Conservation (phyloP, 1,140 invertebrate genomes). For the Phthorimaea operculella region DNA sequence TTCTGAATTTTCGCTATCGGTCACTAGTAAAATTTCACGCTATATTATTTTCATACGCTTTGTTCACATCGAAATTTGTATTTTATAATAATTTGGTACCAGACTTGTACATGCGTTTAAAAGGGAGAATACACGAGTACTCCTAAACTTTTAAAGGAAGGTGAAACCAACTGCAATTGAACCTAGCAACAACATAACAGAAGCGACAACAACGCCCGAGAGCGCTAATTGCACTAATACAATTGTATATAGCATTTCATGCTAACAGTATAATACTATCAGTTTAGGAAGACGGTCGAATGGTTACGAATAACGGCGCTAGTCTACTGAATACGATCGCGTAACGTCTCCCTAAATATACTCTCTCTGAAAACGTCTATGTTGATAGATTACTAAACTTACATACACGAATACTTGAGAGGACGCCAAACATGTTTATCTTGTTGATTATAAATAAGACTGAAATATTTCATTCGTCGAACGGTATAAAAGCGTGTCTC, state of each 20-base stretch:
- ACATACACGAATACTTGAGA: too few species aligned
- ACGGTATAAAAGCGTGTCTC: too few species aligned
- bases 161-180: neutral
- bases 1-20: too few species aligned
- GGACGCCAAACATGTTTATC: too few species aligned
- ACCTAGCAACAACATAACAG: neutral
- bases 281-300: constrained; percentile 16
- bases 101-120: constrained; percentile 4
- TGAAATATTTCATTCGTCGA: too few species aligned
- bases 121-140: constrained; percentile 2
- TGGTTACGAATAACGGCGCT: neutral
- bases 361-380: neutral
- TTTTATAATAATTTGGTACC: constrained; percentile 3
- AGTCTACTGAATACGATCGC: neutral
- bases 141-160: neutral
- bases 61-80: neutral
- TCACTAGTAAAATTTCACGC: too few species aligned
- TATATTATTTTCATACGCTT: too few species aligned
- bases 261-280: constrained; percentile 24
- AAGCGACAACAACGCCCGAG: constrained; percentile 32
- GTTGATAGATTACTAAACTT: too few species aligned
- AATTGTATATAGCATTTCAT: constrained; percentile 23
- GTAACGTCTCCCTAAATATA: neutral
- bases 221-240: constrained; percentile 44
- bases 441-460: too few species aligned